Percentiles rank a stretch among this genome's conserved stretches.
These are phyloP conservation scores for Archips crataeganus DNA, from an alignment of 2,888 invertebrate genomes.

Conservation along the genomic window DNA sequence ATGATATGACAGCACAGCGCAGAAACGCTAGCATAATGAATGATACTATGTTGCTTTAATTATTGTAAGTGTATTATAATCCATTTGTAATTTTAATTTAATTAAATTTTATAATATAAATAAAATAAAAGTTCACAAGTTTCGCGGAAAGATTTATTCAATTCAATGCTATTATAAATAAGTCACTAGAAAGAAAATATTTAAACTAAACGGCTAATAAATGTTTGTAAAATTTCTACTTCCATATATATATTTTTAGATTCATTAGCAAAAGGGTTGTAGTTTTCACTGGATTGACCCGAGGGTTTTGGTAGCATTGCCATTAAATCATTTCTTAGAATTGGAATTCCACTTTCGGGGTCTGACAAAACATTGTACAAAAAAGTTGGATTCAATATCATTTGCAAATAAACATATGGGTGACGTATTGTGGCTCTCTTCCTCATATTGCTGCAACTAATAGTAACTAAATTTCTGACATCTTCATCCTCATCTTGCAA, in stretches of 20 bases:
- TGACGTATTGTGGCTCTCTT: constrained; percentile 52
- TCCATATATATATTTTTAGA: constrained; percentile 82
- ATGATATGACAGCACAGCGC: constrained; percentile 79
- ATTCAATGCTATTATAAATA: constrained; percentile 1
- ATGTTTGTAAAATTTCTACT: constrained; percentile 62
- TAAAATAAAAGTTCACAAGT: constrained; percentile 18
- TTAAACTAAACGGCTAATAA: constrained; percentile 55
- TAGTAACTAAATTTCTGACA: constrained; percentile 72
- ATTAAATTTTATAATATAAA: constrained; percentile 31
- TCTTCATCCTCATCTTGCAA: constrained; percentile 85
- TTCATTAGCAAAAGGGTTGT: constrained; percentile 83
- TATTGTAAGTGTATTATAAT: constrained; percentile 34
- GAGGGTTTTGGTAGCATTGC: constrained; percentile 50
- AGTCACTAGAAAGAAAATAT: background rate
- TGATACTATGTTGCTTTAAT: constrained; percentile 51
- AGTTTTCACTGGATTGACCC: constrained; percentile 56
- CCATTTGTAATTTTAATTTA: constrained; percentile 48
- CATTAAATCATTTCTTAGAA: constrained; percentile 57
- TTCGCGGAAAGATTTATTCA: constrained; percentile 20
- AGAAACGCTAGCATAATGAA: constrained; percentile 75
- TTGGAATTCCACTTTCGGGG: constrained; percentile 49
- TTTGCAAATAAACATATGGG: constrained; percentile 66
- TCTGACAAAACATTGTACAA: constrained; percentile 55
- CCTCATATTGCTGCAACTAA: constrained; percentile 62
- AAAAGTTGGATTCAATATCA: constrained; percentile 61